Conservation (phyloP, 53 echinoderm and acorn worm genomes). For the Paelopatides confundens region DNA sequence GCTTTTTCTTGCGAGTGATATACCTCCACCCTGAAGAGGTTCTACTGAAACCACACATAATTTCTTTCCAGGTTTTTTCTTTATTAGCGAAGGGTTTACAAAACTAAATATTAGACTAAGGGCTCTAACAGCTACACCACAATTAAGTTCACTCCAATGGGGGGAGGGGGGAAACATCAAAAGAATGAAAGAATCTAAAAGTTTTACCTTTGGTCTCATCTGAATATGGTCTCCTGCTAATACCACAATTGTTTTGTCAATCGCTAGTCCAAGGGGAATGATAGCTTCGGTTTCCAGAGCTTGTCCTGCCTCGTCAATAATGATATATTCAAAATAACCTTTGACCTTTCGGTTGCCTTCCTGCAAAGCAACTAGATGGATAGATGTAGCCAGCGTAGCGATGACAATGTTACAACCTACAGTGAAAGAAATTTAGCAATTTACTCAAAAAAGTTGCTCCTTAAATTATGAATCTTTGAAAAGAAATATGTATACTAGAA, state of each 20-base stretch:
- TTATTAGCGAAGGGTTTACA: too few relatives aligned
- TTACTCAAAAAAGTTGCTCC: too few relatives aligned
- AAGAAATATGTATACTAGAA: too few relatives aligned
- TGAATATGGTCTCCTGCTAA: constrained; percentile 93
- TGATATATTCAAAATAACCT: constrained; percentile 90
- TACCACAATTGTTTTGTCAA: constrained; percentile 73
- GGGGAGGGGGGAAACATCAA: not conserved
- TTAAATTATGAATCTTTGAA: not conserved
- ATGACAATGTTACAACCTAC: constrained; percentile 73
- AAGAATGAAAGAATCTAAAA: not conserved
- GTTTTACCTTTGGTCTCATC: constrained; percentile 94
- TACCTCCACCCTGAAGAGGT: too few relatives aligned
- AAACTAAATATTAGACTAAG: too few relatives aligned
- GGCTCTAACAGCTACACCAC: too few relatives aligned
- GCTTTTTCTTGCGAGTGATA: too few relatives aligned
- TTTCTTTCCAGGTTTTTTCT: too few relatives aligned
- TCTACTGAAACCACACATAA: too few relatives aligned
- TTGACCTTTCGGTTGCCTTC: not conserved
- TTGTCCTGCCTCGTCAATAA: constrained; percentile 93
- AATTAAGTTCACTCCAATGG: too few relatives aligned
- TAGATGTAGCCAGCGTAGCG: constrained; percentile 71
- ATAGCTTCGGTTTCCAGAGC: constrained; percentile 80
- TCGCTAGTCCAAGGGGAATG: constrained; percentile 78
- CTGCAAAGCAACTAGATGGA: constrained; percentile 49
- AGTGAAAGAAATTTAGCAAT: too few relatives aligned